Base-by-base conservation (phyloP, 1,140 invertebrate species). In the Zaprionus taronus region DNA sequence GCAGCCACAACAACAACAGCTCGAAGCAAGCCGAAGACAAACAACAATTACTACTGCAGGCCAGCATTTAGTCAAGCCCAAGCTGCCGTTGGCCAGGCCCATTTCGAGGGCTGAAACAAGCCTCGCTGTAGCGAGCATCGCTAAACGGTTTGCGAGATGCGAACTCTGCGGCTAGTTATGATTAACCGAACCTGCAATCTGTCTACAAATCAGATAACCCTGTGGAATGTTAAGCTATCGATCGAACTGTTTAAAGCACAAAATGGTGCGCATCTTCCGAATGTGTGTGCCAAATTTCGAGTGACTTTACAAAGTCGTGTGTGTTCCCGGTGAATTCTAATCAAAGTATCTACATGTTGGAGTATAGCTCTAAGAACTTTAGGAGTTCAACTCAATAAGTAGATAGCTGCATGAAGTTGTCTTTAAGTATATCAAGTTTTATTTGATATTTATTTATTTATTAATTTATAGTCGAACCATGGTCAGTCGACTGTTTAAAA, bases 1-100 rank as follows among this genome's bases (percentile, higher is more conserved):
- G 11, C 68, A 72, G 61, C 61, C 44, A 61, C 61, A 51, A 70
- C 36, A 24, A 34, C 15, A n/a, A 41, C 5, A 41, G 6, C 41
- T 47, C n/a, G 41, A 47, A 47, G 41, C 22, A 28, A 41, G 57
- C 49, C 53, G 47, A 70, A 49, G 55, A 73, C 71, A 63, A 75
- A 75, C 72, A 73, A 61, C 61, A 77, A 77, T 66, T 65, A 81
- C 81, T 83, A 77, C 81, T 81, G 81, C 72, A 77, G 79, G 74
- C 81, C 81, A 81, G 66, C 83, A 81, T 85, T 84, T 76, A 85
- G 83, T 79, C 83, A 73, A 71, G 77, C 81, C 82, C 77, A 79
- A 68, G 71, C 71, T 77, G 72, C 72, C 31, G 72, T 69, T 74
- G 72, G 66, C 56, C 44, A 60, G 71, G 67, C 67, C 65, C 72